Percentiles rank a stretch among this genome's conserved stretches.
Conservation (phyloP, 2,113 vertebrate genomes). For the Salvelinus sp. region DNA sequence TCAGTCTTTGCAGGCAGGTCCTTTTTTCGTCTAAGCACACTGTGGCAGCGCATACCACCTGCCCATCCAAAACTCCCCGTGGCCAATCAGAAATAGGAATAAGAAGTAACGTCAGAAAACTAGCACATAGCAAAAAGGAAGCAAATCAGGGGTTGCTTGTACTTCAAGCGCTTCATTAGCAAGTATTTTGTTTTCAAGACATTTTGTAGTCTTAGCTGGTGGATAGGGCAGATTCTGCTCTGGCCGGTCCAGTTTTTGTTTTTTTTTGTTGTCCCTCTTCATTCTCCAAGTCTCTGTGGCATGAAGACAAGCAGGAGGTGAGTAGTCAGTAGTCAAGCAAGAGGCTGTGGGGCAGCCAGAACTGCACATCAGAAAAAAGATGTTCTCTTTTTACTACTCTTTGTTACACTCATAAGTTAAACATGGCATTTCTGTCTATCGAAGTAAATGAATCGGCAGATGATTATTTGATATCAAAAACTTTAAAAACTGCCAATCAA, state of each 20-base stretch:
- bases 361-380: too few relatives aligned
- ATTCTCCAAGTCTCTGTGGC: constrained; percentile 78
- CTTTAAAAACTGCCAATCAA: background rate
- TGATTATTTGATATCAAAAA: background rate
- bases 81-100: background rate
- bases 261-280: constrained; percentile 69
- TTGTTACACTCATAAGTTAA: background rate
- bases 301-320: too few relatives aligned
- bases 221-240: constrained; percentile 56
- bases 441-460: background rate
- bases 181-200: background rate
- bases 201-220: constrained; percentile 63
- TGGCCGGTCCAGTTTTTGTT: too few relatives aligned
- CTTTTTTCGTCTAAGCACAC: constrained; percentile 75
- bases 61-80: constrained; percentile 70
- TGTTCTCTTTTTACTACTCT: too few relatives aligned
- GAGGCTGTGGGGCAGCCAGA: too few relatives aligned
- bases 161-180: background rate
- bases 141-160: background rate
- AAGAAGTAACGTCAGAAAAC: background rate
- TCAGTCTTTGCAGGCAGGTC: constrained; percentile 77
- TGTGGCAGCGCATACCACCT: constrained; percentile 64
- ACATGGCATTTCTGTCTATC: background rate
- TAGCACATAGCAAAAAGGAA: background rate
- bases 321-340: too few relatives aligned